Conservation (phyloP, 2,797 vertebrate genomes). For the Australoheros facetus region DNA sequence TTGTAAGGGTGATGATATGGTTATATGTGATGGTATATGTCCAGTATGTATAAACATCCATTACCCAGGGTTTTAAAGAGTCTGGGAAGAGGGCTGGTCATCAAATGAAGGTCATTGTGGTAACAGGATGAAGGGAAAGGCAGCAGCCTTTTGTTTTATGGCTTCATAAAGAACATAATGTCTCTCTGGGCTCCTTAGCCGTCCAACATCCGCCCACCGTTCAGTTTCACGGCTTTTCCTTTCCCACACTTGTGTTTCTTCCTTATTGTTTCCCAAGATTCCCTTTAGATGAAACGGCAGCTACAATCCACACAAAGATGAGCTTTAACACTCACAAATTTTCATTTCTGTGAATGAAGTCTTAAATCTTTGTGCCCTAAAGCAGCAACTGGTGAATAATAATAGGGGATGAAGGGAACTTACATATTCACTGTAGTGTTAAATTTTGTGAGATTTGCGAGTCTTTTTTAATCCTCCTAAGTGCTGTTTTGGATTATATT, state of each 20-base stretch:
- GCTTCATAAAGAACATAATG: constrained; percentile 77
- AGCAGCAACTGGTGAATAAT: constrained; percentile 3
- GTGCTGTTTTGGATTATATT: not conserved
- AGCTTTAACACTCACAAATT: not conserved
- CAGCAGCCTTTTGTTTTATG: constrained; percentile 74
- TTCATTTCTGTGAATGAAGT: constrained; percentile 16
- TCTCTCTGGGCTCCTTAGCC: constrained; percentile 69
- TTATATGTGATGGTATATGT: constrained; percentile 66
- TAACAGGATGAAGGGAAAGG: constrained; percentile 67
- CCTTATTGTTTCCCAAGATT: constrained; percentile 28
- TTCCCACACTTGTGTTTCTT: constrained; percentile 40
- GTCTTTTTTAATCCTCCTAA: not conserved
- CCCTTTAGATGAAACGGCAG: constrained; percentile 18
- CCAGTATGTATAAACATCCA: constrained; percentile 76
- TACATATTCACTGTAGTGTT: not conserved
- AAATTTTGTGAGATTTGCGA: not conserved
- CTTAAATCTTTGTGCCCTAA: not conserved
- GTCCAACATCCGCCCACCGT: constrained; percentile 50
- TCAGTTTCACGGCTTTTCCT: constrained; percentile 45
- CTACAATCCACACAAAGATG: constrained; percentile 6
- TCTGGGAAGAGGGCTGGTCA: constrained; percentile 65
- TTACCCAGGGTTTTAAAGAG: constrained; percentile 72
- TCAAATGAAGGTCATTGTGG: constrained; percentile 79
- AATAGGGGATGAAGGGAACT: not conserved
- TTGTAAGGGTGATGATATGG: constrained; percentile 63